phyloP scores from a whole-genome alignment of 2,797 vertebrate species.

The Scolopax rusticola region DNA sequence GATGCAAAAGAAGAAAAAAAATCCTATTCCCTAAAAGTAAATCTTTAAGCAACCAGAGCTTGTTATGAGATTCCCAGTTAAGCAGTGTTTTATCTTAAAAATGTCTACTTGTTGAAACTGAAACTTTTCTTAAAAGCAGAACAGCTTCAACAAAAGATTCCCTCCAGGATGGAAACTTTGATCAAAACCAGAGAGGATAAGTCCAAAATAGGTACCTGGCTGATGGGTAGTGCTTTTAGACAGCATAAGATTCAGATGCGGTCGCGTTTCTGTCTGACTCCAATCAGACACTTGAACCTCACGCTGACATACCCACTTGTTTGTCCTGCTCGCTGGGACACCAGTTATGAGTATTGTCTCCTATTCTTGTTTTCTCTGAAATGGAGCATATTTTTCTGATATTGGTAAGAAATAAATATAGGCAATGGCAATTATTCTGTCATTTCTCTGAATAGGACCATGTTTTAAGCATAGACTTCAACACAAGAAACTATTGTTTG shows the following conservation, averaged over 20 bases:
- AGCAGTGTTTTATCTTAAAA: neutral
- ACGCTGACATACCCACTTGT: neutral
- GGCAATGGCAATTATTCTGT: neutral
- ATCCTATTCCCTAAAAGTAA: neutral
- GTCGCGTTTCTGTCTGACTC: neutral
- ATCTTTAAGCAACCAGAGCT: neutral
- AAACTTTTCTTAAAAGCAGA: neutral
- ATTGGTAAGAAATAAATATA: neutral
- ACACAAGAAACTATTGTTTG: constrained; percentile 5
- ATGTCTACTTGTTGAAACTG: neutral
- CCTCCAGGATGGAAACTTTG: neutral
- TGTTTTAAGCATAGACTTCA: neutral
- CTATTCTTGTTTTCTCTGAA: constrained; percentile 14
- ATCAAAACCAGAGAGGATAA: neutral
- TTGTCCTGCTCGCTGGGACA: neutral
- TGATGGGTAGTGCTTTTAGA: neutral
- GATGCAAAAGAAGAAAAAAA: neutral
- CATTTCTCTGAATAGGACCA: neutral
- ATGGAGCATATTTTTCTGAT: constrained; percentile 10
- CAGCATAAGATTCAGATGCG: neutral
- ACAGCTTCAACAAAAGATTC: neutral
- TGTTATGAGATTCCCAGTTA: neutral
- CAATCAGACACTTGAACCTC: neutral
- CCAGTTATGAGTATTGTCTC: neutral
- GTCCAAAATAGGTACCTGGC: neutral